phyloP scores from a whole-genome alignment of 2,113 vertebrate species.

The Prinia subflava region DNA sequence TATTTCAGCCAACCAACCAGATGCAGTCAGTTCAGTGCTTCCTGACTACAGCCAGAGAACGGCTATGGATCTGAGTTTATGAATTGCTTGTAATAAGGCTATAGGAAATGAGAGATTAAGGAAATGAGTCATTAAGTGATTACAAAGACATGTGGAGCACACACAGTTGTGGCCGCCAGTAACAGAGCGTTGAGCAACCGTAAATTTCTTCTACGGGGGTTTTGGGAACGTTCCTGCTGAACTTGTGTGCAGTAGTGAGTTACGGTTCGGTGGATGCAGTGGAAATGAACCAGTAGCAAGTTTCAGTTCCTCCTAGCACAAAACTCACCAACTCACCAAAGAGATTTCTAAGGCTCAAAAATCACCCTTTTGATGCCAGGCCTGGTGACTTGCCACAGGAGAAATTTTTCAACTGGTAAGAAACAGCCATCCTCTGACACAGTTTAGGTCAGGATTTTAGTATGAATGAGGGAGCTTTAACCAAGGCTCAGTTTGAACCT shows the following conservation, averaged over 20 bases:
- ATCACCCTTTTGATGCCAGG: slow-evolving; percentile 16
- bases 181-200: slow-evolving; percentile 47
- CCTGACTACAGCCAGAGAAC: slow-evolving; percentile 56
- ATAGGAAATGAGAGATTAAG: slow-evolving; percentile 74
- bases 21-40: slow-evolving; percentile 56
- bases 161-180: slow-evolving; percentile 68
- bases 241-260: slow-evolving; percentile 25
- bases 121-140: slow-evolving; percentile 76
- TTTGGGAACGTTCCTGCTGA: slow-evolving; percentile 57
- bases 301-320: background rate
- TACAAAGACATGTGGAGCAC: slow-evolving; percentile 72
- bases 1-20: slow-evolving; percentile 57
- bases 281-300: slow-evolving; percentile 47
- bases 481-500: background rate
- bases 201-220: slow-evolving; percentile 40
- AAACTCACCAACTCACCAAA: background rate
- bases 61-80: slow-evolving; percentile 63
- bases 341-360: background rate
- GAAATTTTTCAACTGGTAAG: background rate
- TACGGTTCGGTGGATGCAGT: slow-evolving; percentile 4
- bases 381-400: background rate
- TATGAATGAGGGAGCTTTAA: background rate
- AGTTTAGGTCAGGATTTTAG: background rate
- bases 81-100: slow-evolving; percentile 70
- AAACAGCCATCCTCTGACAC: background rate